Evolutionary conservation across 2,888 invertebrate species (phyloP), one percentile per base, ranked within the genome.

Genomic region (Drosophila stalkeri): DNA sequence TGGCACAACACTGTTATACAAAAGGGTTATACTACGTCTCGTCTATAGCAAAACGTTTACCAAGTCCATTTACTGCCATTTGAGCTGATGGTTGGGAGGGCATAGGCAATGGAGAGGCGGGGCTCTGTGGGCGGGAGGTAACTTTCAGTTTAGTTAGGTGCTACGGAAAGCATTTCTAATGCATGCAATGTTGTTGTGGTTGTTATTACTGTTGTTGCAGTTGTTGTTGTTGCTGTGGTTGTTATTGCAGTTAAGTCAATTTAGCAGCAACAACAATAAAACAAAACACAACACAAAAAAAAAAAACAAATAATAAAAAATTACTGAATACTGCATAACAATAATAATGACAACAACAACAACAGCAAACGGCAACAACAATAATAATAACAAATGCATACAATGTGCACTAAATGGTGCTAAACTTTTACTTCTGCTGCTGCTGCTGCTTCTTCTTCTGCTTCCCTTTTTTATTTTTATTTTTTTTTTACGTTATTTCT

Each of bases 361-460:
- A 64, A 35, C 71, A 82, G 54, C 70, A 67, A 63, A 52, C 1
- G 12, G 7, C 31, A 51, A 7, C 49, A 49, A 18, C 33, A 62
- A 62, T 52, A 74, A 59, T 20, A 52, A 54, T 57, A 59, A 67
- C 61, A 81, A 74, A 64, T 82, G 71, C 76, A 72, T 66, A 82
- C 86, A 82, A 79, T 87, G 82, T 86, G 75, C 71, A 83, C 80
- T 89, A 89, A 89, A 89, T 78, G 76, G 79, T 85, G 79, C 69
- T 81, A 81, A 85, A 86, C 79, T 86, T 86, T 76, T 64, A 64
- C 33, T 27, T 39, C 57, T 61, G 57, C 16, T 51, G 62, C 49
- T 65, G 55, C 57, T 65, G 65, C 63, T 44, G 49, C 35, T 33
- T 62, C 49, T 66, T 51, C 59, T 64, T 65, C 64, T 44, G 39